Percentiles rank a stretch among this genome's conserved stretches.
Conservation (phyloP, 1,140 invertebrate genomes). For the Orchesella cincta region DNA sequence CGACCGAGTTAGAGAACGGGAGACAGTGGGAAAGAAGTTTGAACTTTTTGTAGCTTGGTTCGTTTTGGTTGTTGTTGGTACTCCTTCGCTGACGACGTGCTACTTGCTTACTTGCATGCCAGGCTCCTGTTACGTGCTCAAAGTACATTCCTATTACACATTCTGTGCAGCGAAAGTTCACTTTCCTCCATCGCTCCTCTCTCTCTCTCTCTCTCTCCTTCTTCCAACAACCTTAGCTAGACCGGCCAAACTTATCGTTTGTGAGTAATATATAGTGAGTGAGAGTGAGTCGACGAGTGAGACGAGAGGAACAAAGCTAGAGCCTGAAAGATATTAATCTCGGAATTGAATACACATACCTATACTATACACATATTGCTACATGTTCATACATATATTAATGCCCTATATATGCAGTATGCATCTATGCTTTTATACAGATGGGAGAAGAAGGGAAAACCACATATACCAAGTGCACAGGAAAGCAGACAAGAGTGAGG, state of each 20-base stretch:
- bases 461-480: no score
- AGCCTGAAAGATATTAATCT: conserved; percentile 24
- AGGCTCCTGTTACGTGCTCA: background rate
- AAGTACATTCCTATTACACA: background rate
- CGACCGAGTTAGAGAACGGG: no score
- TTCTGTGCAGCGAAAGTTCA: background rate
- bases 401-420: background rate
- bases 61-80: no score
- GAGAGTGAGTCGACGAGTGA: background rate
- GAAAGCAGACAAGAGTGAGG: background rate
- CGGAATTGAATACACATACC: conserved; percentile 23
- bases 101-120: no score
- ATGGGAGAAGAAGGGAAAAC: background rate
- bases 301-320: conserved; percentile 22
- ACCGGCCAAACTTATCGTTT: background rate
- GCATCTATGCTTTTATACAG: conserved; percentile 8
- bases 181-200: background rate
- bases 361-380: background rate
- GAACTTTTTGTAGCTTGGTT: no score
- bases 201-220: background rate
- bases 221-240: background rate
- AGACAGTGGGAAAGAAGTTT: no score
- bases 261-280: background rate
- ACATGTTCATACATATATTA: background rate
- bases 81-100: no score